Percentiles rank a stretch among this genome's conserved stretches.
Conservation (phyloP, 1,140 invertebrate species). For the Drosophila cardini region DNA sequence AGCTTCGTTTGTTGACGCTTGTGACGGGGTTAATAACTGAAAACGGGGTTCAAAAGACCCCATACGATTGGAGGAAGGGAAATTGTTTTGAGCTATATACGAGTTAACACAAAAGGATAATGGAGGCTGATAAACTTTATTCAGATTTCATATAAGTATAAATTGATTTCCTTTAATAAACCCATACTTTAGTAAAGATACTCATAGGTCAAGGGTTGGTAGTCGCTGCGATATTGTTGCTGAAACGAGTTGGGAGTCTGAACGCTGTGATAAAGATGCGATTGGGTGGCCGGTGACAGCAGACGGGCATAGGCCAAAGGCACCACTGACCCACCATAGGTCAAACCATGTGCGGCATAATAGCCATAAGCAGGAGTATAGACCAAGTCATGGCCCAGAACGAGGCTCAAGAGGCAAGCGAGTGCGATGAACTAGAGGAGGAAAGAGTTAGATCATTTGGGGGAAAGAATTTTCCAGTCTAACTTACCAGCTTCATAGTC, state of each 20-base stretch:
- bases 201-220: conserved; percentile 75
- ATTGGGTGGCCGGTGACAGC: conserved; percentile 52
- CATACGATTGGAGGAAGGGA: conserved; percentile 10
- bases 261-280: conserved; percentile 76
- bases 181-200: conserved; percentile 53
- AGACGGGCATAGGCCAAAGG: conserved; percentile 69
- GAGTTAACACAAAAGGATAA: conserved; percentile 8
- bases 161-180: conserved; percentile 10
- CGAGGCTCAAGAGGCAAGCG: conserved; percentile 57
- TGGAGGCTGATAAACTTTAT: conserved; percentile 59
- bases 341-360: conserved; percentile 32
- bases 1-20: conserved; percentile 26
- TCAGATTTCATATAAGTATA: conserved; percentile 67
- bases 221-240: conserved; percentile 79
- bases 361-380: conserved; percentile 60
- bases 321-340: conserved; percentile 18
- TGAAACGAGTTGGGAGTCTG: conserved; percentile 73
- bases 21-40: conserved; percentile 37
- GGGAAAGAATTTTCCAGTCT: neutral
- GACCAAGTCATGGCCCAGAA: conserved; percentile 56
- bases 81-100: conserved; percentile 34
- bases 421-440: conserved; percentile 57
- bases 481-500: conserved; percentile 70
- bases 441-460: neutral
- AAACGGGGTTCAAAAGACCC: conserved; percentile 34